These are phyloP conservation scores for Morus bassanus DNA, from an alignment of 2,797 vertebrate genomes.

Conservation along the genomic window DNA sequence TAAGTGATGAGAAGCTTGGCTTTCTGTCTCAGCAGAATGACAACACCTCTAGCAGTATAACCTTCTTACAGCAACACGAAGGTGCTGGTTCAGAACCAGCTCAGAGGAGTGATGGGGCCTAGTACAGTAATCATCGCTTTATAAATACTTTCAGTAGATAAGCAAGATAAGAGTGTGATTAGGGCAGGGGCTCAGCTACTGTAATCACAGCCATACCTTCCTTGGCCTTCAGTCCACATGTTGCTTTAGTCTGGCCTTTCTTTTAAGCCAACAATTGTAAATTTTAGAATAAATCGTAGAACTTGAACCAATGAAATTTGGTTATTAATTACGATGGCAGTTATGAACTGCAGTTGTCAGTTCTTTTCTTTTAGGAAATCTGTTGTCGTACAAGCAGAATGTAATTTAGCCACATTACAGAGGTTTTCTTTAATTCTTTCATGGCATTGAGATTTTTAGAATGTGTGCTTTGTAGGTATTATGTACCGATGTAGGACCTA, in stretches of 20 bases:
- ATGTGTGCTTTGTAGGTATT: background rate
- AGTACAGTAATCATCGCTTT: constrained; percentile 16
- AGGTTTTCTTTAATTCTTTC: background rate
- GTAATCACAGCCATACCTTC: background rate
- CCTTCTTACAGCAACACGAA: background rate
- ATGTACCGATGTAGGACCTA: background rate
- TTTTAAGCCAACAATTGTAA: background rate
- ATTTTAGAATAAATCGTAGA: background rate
- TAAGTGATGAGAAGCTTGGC: constrained; percentile 25
- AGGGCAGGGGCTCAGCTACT: constrained; percentile 2
- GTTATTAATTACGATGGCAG: background rate
- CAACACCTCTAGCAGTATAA: background rate
- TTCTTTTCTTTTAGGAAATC: background rate
- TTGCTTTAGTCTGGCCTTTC: background rate
- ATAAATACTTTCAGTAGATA: constrained; percentile 47
- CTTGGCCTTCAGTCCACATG: background rate
- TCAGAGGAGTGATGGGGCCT: background rate
- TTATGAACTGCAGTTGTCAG: background rate
- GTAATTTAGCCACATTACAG: background rate
- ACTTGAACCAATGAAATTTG: background rate
- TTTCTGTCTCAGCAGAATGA: constrained; percentile 49
- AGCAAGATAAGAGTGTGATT: constrained; percentile 55
- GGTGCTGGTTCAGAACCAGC: constrained; percentile 22
- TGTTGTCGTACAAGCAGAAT: background rate
- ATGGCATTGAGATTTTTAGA: background rate